Base-by-base conservation (phyloP, 2,888 invertebrate species). In the Callimorpha dominula region DNA sequence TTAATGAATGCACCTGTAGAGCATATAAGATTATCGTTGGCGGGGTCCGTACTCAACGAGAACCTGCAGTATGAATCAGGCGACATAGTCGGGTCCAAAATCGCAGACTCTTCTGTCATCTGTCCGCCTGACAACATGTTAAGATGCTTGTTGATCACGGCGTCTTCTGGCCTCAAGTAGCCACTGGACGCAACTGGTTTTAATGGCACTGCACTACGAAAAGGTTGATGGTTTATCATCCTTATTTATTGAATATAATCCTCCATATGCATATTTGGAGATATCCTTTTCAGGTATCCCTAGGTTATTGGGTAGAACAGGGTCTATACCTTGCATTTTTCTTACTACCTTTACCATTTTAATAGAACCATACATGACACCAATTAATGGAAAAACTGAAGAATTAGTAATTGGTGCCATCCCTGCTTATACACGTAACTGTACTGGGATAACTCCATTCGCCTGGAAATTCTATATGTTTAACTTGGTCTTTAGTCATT, bases 251-350 rank as follows among this genome's bases (percentile, higher is more conserved):
- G 94, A 92, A 83, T 91, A 93, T 92, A 94, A 93, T 68, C 88
- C 91, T 67, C 91, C 91, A 81, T 92, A 94, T 31, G 92, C 86
- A 79, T 93, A 94, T 81, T 96, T 96, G 6, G 91, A 88, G 76
- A 90, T 88, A 79, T 95, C 96, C 82, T 96, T 95, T 81, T 95
- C 93, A 50, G 93, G 93, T 75, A 94, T 90, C 70, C 91, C 96
- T 74, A 97, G 89, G 6, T 97, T 97, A 67, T 96, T 96, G 42
- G 97, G 97, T 77, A 97, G 89, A 81, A 97, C 97, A 17, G 97
- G 96, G 86, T 97, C 96, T 43, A 97, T 97, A 81, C 97, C 96
- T 85, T 96, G 96, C 97, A 97, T 97, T 82, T 95, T 96, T 85
- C 96, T 96, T 83, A 96, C 96, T 77, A 96, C 96, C 73, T 95